A percentile compares a stretch with the other conserved stretches of the same genome.
phyloP scores from a whole-genome alignment of 2,797 vertebrate genomes.

The Basileuterus tristriatus region DNA sequence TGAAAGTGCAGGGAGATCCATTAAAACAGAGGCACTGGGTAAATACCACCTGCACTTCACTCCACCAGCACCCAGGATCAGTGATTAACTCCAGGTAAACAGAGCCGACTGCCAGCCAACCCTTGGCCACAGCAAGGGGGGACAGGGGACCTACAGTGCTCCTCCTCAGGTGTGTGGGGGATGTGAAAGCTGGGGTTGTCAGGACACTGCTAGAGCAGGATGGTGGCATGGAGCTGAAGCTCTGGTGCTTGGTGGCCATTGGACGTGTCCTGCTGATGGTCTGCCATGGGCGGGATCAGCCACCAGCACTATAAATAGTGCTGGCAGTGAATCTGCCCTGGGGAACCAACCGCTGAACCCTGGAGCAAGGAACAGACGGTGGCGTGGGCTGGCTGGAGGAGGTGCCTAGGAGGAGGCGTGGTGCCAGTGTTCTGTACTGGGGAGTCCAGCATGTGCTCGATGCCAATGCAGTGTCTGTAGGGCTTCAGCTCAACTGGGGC shows the following conservation, averaged over 20 bases:
- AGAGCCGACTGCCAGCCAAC: neutral
- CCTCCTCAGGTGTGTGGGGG: neutral
- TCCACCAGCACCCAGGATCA: neutral
- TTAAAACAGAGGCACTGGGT: slow-evolving; percentile 51
- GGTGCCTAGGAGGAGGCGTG: neutral
- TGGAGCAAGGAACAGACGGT: accelerated
- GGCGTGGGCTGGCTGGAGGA: neutral
- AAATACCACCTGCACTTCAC: neutral
- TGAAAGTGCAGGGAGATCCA: slow-evolving; percentile 33
- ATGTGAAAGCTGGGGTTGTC: neutral
- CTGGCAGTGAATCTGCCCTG: accelerated
- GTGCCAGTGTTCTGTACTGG: neutral
- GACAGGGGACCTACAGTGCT: neutral
- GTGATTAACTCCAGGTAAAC: slow-evolving; percentile 49
- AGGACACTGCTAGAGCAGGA: neutral
- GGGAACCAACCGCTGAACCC: neutral
- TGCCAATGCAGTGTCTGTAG: accelerated
- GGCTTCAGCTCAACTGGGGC: neutral
- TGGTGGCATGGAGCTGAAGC: accelerated
- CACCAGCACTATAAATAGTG: neutral
- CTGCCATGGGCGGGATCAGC: neutral
- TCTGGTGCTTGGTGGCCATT: neutral
- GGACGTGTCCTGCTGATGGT: neutral
- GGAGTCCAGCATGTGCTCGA: neutral
- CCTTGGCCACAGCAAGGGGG: neutral